A percentile compares a stretch with the other conserved stretches of the same genome.
Evolutionary conservation across 2,797 vertebrate genomes (phyloP).

Genomic region (Hypotaenidia philippensis): DNA sequence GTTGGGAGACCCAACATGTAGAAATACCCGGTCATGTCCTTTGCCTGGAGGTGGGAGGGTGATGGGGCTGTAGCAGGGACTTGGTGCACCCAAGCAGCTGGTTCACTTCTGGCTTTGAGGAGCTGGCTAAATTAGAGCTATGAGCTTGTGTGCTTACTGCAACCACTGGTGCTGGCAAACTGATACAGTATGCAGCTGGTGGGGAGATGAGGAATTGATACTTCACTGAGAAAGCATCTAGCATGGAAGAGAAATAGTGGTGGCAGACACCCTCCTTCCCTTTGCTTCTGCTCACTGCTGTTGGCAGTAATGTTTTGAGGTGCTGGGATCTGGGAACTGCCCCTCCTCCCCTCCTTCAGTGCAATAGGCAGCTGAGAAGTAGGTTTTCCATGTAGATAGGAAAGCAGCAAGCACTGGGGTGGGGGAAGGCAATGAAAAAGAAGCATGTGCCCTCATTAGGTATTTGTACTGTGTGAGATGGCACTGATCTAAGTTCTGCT

Average conservation of each 20-base stretch:
- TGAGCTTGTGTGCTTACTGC: accelerated
- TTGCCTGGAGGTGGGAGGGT: background rate
- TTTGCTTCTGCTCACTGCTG: background rate
- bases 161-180: background rate
- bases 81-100: background rate
- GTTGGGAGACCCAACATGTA: accelerated
- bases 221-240: background rate
- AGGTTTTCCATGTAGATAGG: background rate
- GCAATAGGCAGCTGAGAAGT: background rate
- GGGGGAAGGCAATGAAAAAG: background rate
- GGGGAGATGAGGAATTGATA: background rate
- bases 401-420: background rate
- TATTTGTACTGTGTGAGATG: background rate
- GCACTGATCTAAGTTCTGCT: background rate
- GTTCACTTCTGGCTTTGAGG: background rate
- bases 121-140: background rate
- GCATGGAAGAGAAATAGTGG: background rate
- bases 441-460: background rate
- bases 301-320: background rate
- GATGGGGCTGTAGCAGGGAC: background rate
- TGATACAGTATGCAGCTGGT: background rate
- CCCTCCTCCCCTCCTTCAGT: too few relatives aligned
- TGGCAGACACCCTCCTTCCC: background rate
- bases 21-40: background rate
- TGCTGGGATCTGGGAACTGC: background rate